Evolutionary conservation across 1,140 invertebrate species (phyloP), one percentile per base, ranked within the genome.

Genomic region (Daktulosphaira vitifoliae): DNA sequence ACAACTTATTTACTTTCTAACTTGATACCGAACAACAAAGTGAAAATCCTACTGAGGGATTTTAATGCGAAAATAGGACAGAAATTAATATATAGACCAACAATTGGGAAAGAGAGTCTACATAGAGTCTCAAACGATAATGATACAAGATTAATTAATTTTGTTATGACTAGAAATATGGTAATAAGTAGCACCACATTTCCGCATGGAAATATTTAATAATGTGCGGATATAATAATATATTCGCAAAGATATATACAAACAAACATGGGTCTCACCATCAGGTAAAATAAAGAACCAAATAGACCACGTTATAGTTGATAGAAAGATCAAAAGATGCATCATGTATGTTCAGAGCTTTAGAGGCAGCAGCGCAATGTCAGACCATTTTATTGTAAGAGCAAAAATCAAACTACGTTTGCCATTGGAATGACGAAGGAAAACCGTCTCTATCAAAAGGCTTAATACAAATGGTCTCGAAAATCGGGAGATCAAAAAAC

Each of bases 71-170:
- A 67, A 49, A 37, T 66, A 53, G 66, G 66, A n/a, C 44, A 33
- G 38, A 66, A 69, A 49, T 15, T 51, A n/a, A 37, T 42, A 15
- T 65, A 38, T 16, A 65, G 44, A 53, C 18, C 26, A 37, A 67
- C 59, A 46, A 68, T 75, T 69, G 16, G 73, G 68, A 65, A 76
- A 76, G 65, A 76, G 65, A 52, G 74, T 70, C 53, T 68, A 68
- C 68, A 76, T 68, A 23, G 56, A 38, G 20, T 11, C 9, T 56
- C 52, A 11, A 70, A 68, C 49, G 66, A 68, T 18, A 70, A 70
- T 67, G 69, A 65, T 16, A 37, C 53, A 37, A 51, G 65, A 37
- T 51, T 70, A 7, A 33, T 67, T 26, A 54, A 68, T 16, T 66
- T 73, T 64, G 67, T 66, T n/a, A 26, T 16, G 16, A 64, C 42